A percentile compares a stretch with the other conserved stretches of the same genome.
phyloP scores from a whole-genome alignment of 2,797 vertebrate genomes.

The Spinus olivaceus region DNA sequence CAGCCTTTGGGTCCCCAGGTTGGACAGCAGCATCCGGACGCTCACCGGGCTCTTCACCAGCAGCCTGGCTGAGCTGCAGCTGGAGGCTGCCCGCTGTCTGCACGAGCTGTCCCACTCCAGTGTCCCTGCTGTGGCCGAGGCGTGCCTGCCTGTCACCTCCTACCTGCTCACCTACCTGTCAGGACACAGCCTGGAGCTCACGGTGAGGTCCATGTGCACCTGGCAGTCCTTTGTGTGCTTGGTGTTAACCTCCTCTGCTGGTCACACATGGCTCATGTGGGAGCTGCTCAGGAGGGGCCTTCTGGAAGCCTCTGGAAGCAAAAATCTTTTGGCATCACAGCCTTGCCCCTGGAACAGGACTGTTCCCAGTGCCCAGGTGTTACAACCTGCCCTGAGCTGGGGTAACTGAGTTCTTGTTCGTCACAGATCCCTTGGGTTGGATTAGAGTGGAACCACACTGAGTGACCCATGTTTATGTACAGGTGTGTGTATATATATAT shows the following conservation, averaged over 20 bases:
- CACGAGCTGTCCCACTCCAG: slow-evolving; percentile 90
- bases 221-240: fast-evolving
- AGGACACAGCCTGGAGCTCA: slow-evolving; percentile 87
- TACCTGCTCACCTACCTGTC: slow-evolving; percentile 95
- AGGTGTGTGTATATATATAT: fast-evolving
- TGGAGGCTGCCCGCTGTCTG: slow-evolving; percentile 87
- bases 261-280: fast-evolving
- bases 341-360: neutral
- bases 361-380: neutral
- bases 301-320: neutral
- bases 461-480: neutral
- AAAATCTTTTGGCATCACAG: neutral
- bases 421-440: neutral
- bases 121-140: slow-evolving; percentile 76
- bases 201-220: slow-evolving; percentile 67
- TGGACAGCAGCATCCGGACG: slow-evolving; percentile 84
- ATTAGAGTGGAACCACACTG: neutral
- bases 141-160: slow-evolving; percentile 88
- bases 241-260: neutral
- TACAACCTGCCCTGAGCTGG: neutral
- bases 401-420: neutral
- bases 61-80: slow-evolving; percentile 81
- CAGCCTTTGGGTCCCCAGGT: slow-evolving; percentile 66
- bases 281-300: neutral
- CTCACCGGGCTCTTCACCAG: slow-evolving; percentile 87